A percentile compares a stretch with the other conserved stretches of the same genome.
Conservation (phyloP, 2,888 invertebrate species). For the Pristionchus entomophagus region DNA sequence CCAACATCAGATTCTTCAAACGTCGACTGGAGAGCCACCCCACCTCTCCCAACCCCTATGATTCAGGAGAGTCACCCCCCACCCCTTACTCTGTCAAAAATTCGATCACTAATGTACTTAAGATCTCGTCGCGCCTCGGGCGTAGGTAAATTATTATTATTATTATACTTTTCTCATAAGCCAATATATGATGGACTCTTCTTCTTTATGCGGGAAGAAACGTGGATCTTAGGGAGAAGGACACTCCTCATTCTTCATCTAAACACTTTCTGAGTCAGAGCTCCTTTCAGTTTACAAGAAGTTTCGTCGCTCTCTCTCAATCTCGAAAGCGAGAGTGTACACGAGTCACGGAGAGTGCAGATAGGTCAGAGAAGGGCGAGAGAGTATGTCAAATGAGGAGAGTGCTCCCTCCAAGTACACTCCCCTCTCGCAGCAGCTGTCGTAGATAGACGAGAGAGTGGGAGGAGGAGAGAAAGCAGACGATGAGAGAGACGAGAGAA, state of each 20-base stretch:
- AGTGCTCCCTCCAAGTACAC: constrained; percentile 7
- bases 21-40: too few species aligned
- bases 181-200: too few species aligned
- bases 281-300: constrained; percentile 44
- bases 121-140: too few species aligned
- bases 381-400: neutral
- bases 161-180: too few species aligned
- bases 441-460: neutral
- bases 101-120: too few species aligned
- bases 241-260: neutral
- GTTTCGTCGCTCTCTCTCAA: constrained; percentile 2
- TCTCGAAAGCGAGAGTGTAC: constrained; percentile 23
- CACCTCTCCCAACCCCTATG: too few species aligned
- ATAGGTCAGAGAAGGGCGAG: constrained; percentile 27
- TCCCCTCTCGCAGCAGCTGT: constrained; percentile 26
- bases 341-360: constrained; percentile 30
- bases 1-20: too few species aligned
- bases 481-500: constrained; percentile 23
- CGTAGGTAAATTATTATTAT: too few species aligned
- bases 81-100: too few species aligned
- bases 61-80: too few species aligned
- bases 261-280: constrained; percentile 25
- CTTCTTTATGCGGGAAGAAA: neutral
- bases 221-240: neutral
- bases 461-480: neutral